Percentiles rank a stretch among this genome's conserved stretches.
These are phyloP conservation scores for Drosophila basisetae DNA, from an alignment of 2,888 invertebrate genomes.

Conservation along the genomic window DNA sequence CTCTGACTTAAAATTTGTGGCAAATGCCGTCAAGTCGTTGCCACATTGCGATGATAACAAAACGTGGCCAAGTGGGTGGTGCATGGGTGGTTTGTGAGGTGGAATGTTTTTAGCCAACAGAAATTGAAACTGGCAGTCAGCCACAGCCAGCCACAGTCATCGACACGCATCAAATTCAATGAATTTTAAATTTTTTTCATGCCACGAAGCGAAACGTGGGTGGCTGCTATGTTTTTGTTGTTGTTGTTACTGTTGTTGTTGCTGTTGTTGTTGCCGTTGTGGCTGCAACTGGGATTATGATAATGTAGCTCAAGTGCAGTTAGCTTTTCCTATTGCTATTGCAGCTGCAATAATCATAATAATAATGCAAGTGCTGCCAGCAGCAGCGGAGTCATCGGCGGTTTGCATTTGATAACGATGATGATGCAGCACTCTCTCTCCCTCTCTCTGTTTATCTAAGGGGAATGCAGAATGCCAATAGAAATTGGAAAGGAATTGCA, in stretches of 20 bases:
- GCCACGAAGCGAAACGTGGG: constrained; percentile 8
- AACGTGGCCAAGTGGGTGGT: constrained; percentile 1
- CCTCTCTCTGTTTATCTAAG: neutral
- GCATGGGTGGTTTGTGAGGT: neutral
- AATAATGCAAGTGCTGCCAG: constrained; percentile 61
- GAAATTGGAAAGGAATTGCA: constrained; percentile 33
- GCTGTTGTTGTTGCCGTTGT: constrained; percentile 26
- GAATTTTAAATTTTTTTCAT: constrained; percentile 70
- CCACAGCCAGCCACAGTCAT: constrained; percentile 40
- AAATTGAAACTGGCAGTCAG: constrained; percentile 1
- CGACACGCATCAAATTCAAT: constrained; percentile 69
- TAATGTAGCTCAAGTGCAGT: constrained; percentile 77
- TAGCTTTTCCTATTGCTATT: constrained; percentile 65
- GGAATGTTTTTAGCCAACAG: constrained; percentile 17
- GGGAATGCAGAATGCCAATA: constrained; percentile 38
- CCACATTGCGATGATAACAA: constrained; percentile 11
- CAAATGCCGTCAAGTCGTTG: neutral
- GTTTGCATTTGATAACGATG: constrained; percentile 70
- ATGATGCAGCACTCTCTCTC: constrained; percentile 46
- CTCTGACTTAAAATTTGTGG: neutral
- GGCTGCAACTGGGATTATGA: constrained; percentile 69
- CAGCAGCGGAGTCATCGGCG: constrained; percentile 21
- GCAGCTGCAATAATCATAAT: constrained; percentile 67
- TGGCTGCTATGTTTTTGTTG: constrained; percentile 5
- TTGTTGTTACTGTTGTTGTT: constrained; percentile 23